Conservation (phyloP, 1,140 invertebrate genomes). For the Samia ricini region DNA sequence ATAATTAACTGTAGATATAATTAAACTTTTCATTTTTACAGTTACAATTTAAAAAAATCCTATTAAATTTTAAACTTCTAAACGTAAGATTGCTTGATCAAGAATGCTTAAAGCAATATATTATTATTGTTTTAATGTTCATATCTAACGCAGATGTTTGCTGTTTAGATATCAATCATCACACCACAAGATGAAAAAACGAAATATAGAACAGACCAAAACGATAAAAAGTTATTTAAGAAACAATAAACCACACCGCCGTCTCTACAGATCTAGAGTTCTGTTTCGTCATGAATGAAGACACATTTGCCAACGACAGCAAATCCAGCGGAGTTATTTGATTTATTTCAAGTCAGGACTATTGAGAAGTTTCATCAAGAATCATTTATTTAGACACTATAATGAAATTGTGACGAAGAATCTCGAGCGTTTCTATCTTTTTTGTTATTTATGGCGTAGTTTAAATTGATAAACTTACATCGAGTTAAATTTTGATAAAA, state of each 20-base stretch:
- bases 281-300: conserved; percentile 65
- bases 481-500: background rate
- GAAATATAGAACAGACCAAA: background rate
- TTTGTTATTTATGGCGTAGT: conserved; percentile 9
- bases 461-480: background rate
- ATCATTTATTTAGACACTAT: conserved; percentile 39
- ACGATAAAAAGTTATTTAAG: background rate
- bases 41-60: no score
- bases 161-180: background rate
- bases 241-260: conserved; percentile 8
- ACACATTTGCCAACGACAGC: conserved; percentile 71
- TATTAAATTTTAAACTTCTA: no score
- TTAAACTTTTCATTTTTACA: no score
- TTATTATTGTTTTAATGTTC: background rate
- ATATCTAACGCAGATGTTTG: background rate
- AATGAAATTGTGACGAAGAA: conserved; percentile 27
- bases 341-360: conserved; percentile 61
- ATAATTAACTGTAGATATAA: no score
- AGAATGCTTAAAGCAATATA: background rate
- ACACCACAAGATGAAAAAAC: background rate
- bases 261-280: conserved; percentile 31
- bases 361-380: conserved; percentile 59
- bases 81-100: no score
- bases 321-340: conserved; percentile 61
- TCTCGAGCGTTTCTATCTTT: conserved; percentile 16